Evolutionary conservation across 2,113 vertebrate genomes (phyloP).

Genomic region (Centropus bengalensis): DNA sequence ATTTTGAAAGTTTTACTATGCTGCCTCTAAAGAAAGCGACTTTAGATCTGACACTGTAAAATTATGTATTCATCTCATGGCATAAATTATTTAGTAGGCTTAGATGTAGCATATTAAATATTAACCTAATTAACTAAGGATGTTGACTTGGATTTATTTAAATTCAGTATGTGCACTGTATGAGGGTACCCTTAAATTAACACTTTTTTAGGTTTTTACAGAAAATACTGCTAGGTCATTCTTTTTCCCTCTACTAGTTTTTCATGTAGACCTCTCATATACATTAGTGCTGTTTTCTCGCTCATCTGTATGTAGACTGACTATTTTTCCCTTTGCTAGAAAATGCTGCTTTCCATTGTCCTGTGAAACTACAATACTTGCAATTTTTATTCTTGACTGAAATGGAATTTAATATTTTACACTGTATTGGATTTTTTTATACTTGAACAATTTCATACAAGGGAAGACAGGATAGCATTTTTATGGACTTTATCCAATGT

Average conservation of each 20-base stretch:
- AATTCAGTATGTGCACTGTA: constrained; percentile 97
- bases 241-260: constrained; percentile 73
- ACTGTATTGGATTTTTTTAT: constrained; percentile 99
- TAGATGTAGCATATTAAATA: constrained; percentile 92
- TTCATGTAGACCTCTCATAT: constrained; percentile 79
- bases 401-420: constrained; percentile 97
- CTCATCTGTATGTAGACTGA: constrained; percentile 82
- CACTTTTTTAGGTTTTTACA: constrained; percentile 88
- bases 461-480: constrained; percentile 95
- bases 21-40: constrained; percentile 92
- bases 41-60: constrained; percentile 97
- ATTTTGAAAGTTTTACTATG: constrained; percentile 97
- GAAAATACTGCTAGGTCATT: constrained; percentile 82
- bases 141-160: constrained; percentile 97
- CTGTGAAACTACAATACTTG: constrained; percentile 92
- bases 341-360: constrained; percentile 93
- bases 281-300: constrained; percentile 63
- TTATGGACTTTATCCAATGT: constrained; percentile 92
- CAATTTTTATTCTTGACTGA: constrained; percentile 92
- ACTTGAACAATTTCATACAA: constrained; percentile 99
- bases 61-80: constrained; percentile 99
- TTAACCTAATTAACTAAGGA: constrained; percentile 97
- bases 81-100: constrained; percentile 99
- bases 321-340: constrained; percentile 73
- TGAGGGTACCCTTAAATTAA: constrained; percentile 85